Evolutionary conservation across 2,888 invertebrate species (phyloP).

Genomic region (Trichacis sp.): DNA sequence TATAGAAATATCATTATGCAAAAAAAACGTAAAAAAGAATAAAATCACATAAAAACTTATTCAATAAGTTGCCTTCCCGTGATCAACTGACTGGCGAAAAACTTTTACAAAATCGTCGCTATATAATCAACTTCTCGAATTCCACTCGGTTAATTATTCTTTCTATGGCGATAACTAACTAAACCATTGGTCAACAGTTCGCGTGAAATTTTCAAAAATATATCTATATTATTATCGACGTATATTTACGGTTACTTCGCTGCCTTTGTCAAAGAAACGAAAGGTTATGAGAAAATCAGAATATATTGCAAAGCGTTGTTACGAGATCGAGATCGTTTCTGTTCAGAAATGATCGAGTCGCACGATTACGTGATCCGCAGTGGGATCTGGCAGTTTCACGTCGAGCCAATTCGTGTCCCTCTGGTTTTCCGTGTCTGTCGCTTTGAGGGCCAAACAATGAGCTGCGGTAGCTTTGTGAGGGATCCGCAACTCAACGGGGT

Average conservation of each 20-base stretch:
- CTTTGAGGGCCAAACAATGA: constrained; percentile 81
- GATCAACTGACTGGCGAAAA: constrained; percentile 28
- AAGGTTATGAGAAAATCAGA: background rate
- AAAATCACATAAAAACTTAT: constrained; percentile 31
- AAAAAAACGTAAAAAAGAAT: constrained; percentile 12
- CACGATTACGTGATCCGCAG: constrained; percentile 88
- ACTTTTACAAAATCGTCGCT: background rate
- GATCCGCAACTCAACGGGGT: constrained; percentile 90
- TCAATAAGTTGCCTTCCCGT: constrained; percentile 23
- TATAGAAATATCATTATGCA: constrained; percentile 20
- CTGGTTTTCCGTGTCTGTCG: constrained; percentile 86
- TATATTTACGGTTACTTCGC: too few species aligned
- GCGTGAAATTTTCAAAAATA: too few species aligned
- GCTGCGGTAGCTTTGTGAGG: constrained; percentile 88
- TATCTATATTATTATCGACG: too few species aligned
- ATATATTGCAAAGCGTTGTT: background rate
- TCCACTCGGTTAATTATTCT: too few species aligned
- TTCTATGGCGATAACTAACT: too few species aligned
- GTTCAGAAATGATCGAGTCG: constrained; percentile 89
- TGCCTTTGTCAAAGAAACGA: too few species aligned
- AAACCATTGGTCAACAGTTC: too few species aligned
- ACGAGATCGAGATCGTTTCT: constrained; percentile 24
- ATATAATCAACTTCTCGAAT: too few species aligned
- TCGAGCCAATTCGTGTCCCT: constrained; percentile 88
- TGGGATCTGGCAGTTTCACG: constrained; percentile 85